phyloP scores from a whole-genome alignment of 2,797 vertebrate genomes.

The Lithobates sylvaticus region DNA sequence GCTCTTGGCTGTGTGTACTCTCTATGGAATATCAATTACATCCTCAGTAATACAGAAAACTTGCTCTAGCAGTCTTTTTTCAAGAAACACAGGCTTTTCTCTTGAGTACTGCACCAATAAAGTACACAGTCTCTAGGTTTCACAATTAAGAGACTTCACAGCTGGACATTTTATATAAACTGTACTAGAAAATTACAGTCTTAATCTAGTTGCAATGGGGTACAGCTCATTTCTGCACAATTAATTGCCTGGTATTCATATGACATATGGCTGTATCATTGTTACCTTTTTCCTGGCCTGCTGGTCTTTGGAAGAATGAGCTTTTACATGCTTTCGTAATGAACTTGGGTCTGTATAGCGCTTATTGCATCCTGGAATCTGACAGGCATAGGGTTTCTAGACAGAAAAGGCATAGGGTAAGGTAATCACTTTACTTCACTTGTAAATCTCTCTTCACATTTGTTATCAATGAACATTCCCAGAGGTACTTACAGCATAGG shows the following conservation, averaged over 20 bases:
- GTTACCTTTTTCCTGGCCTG: constrained; percentile 93
- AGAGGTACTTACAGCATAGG: constrained; percentile 79
- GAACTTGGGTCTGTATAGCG: constrained; percentile 98
- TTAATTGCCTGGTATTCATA: not conserved
- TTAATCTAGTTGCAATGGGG: not conserved
- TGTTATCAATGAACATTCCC: constrained; percentile 66
- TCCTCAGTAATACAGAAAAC: not conserved
- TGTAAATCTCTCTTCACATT: constrained; percentile 54
- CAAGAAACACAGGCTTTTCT: not conserved
- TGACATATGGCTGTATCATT: constrained; percentile 38
- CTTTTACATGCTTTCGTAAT: constrained; percentile 94
- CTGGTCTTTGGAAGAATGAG: constrained; percentile 91
- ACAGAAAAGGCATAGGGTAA: constrained; percentile 66
- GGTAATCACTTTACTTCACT: constrained; percentile 58
- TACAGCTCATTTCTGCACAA: not conserved
- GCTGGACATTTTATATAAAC: not conserved
- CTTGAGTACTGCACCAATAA: not conserved
- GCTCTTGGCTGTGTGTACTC: not conserved
- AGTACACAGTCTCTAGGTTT: not conserved
- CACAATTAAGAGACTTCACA: not conserved
- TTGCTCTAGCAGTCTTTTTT: not conserved
- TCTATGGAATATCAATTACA: not conserved
- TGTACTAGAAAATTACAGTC: not conserved
- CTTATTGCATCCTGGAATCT: constrained; percentile 93
- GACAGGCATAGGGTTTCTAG: constrained; percentile 97